phyloP scores from a whole-genome alignment of 2,888 invertebrate genomes.

The Sesamia inferens region DNA sequence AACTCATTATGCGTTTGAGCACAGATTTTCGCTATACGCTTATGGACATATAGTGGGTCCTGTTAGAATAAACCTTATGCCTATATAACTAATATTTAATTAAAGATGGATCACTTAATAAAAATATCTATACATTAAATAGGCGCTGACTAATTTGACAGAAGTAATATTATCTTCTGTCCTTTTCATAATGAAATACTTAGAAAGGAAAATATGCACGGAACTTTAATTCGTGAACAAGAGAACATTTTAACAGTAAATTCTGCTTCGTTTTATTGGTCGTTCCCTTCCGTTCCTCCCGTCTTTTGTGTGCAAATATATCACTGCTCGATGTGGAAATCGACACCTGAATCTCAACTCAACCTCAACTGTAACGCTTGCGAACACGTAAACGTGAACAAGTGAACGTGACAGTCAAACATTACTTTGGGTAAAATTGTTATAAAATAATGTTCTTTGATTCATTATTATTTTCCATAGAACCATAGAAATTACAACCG shows the following conservation, averaged over 20 bases:
- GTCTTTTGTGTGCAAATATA: not conserved
- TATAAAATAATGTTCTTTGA: not conserved
- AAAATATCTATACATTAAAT: too few relatives aligned
- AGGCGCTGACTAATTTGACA: too few relatives aligned
- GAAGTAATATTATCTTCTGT: too few relatives aligned
- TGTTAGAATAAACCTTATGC: too few relatives aligned
- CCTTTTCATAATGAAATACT: too few relatives aligned
- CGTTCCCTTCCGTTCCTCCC: not conserved
- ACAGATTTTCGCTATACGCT: too few relatives aligned
- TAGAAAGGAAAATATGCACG: too few relatives aligned
- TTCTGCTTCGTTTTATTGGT: not conserved
- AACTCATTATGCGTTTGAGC: too few relatives aligned
- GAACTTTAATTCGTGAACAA: not conserved
- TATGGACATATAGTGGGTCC: too few relatives aligned
- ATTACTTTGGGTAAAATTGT: not conserved
- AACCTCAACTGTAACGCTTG: not conserved
- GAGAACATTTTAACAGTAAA: not conserved
- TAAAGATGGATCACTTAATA: too few relatives aligned
- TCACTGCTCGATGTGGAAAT: too few relatives aligned
- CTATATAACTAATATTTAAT: too few relatives aligned
- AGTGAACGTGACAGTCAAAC: not conserved
- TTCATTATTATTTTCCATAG: not conserved
- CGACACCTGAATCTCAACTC: not conserved
- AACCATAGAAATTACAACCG: not conserved
- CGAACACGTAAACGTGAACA: not conserved